Conservation (phyloP, 2,888 invertebrate genomes). For the Hanleya hanleyi region DNA sequence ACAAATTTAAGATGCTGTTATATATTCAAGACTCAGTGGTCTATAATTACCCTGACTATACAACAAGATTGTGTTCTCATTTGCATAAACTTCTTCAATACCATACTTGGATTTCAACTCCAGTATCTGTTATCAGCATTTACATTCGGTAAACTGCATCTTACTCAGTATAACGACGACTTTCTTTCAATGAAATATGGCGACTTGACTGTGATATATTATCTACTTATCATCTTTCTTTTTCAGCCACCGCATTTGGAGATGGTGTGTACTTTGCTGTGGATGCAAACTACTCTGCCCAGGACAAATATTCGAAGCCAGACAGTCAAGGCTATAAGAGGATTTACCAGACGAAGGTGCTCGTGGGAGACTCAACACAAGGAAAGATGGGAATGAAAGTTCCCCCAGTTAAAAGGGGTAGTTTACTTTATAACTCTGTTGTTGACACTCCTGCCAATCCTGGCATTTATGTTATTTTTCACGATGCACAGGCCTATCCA, state of each 20-base stretch:
- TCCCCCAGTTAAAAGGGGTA: slow-evolving; percentile 43
- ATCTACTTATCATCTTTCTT: too few species aligned
- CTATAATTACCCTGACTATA: too few species aligned
- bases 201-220: too few species aligned
- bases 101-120: too few species aligned
- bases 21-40: too few species aligned
- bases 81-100: too few species aligned
- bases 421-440: slow-evolving; percentile 56
- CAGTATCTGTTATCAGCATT: too few species aligned
- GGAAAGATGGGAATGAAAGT: slow-evolving; percentile 43
- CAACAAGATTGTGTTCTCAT: too few species aligned
- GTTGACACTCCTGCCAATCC: slow-evolving; percentile 43
- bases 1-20: too few species aligned
- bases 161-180: too few species aligned
- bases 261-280: slow-evolving; percentile 67
- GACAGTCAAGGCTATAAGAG: slow-evolving; percentile 41
- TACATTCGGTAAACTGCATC: too few species aligned
- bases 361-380: slow-evolving; percentile 50
- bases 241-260: slow-evolving; percentile 58
- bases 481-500: slow-evolving; percentile 67
- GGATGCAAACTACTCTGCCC: slow-evolving; percentile 50
- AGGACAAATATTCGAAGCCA: slow-evolving; percentile 41
- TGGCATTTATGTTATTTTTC: slow-evolving; percentile 64
- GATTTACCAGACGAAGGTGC: slow-evolving; percentile 54
- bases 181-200: too few species aligned